Conservation (phyloP, 1,140 invertebrate species). For the Grapholita molesta region DNA sequence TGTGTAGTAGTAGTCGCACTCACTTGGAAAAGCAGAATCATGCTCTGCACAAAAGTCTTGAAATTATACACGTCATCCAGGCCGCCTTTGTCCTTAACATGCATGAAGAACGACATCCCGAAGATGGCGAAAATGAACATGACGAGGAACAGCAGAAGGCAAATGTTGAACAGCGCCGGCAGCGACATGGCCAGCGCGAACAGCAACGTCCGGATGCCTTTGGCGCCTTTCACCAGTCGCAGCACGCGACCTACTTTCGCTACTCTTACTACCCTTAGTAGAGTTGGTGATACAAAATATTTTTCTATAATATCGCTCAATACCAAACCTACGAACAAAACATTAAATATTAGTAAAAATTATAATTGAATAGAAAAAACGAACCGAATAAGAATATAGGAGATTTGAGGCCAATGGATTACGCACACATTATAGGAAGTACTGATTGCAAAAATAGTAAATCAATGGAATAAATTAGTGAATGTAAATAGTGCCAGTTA, state of each 20-base stretch:
- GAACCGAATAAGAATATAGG: too few species aligned
- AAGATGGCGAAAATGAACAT: slow-evolving; percentile 99
- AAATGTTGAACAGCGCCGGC: slow-evolving; percentile 99
- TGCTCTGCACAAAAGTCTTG: slow-evolving; percentile 98
- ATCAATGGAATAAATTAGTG: too few species aligned
- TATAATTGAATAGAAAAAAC: not conserved
- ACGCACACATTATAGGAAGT: too few species aligned
- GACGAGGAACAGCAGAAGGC: slow-evolving; percentile 96
- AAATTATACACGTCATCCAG: slow-evolving; percentile 99
- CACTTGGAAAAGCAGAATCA: slow-evolving; percentile 98
- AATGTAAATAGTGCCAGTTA: too few species aligned
- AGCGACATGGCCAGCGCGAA: slow-evolving; percentile 99
- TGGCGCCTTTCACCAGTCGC: slow-evolving; percentile 97
- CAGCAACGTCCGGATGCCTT: slow-evolving; percentile 97
- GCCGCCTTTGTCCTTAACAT: slow-evolving; percentile 95
- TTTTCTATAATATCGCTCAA: slow-evolving; percentile 97
- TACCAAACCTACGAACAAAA: slow-evolving; percentile 88
- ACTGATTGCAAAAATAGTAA: too few species aligned
- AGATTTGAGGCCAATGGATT: too few species aligned
- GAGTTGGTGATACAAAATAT: slow-evolving; percentile 98
- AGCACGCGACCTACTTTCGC: slow-evolving; percentile 98
- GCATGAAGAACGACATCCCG: slow-evolving; percentile 99
- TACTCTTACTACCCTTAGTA: slow-evolving; percentile 97
- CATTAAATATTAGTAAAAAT: not conserved
- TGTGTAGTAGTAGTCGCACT: slow-evolving; percentile 30